Percentiles rank a stretch among this genome's conserved stretches.
Evolutionary conservation across 2,888 invertebrate genomes (phyloP).

Genomic region (Apamea anceps): DNA sequence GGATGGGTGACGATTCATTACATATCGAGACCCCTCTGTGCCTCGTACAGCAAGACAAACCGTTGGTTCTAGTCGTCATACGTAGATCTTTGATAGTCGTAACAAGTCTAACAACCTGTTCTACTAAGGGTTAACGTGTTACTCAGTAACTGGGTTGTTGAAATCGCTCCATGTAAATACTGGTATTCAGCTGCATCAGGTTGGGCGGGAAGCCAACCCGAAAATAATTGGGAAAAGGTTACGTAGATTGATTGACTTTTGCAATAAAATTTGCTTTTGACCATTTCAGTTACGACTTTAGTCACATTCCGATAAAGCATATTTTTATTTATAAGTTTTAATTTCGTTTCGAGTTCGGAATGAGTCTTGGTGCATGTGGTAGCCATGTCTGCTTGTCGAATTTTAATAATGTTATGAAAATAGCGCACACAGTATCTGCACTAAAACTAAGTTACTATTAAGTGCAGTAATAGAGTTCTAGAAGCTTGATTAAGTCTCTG

Average conservation of each 20-base stretch:
- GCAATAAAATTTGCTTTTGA: not conserved
- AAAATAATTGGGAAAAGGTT: not conserved
- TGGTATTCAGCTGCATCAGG: too few relatives aligned
- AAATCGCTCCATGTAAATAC: not conserved
- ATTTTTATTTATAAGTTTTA: not conserved
- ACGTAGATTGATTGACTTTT: not conserved
- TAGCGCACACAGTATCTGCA: not conserved
- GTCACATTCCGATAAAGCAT: too few relatives aligned
- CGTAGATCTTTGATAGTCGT: too few relatives aligned
- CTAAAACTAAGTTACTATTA: constrained; percentile 1
- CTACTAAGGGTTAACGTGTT: not conserved
- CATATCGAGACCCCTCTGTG: not conserved
- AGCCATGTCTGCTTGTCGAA: not conserved
- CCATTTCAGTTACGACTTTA: too few relatives aligned
- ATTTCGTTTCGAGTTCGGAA: constrained; percentile 7
- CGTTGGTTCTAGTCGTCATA: not conserved
- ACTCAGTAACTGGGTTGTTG: not conserved
- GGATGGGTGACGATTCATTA: not conserved
- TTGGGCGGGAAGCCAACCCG: not conserved
- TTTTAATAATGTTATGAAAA: constrained; percentile 14
- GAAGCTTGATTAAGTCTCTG: not conserved
- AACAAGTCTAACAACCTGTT: too few relatives aligned
- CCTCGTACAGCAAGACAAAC: not conserved
- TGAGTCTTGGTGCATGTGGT: not conserved
- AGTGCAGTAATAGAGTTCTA: not conserved